Base-by-base conservation (phyloP, 64 coral and sea anemone species). In the Orbicella faveolata region DNA sequence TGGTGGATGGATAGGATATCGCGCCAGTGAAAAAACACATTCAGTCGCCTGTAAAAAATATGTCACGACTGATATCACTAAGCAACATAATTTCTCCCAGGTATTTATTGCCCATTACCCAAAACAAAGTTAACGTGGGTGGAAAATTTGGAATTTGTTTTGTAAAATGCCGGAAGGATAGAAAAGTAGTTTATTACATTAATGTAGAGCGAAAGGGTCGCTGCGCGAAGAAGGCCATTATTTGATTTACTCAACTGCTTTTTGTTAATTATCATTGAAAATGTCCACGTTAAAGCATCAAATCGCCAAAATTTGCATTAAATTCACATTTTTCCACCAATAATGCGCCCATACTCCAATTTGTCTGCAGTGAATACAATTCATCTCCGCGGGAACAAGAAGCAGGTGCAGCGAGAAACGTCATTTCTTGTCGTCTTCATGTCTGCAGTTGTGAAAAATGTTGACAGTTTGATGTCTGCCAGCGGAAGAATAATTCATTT, bases 391-490 rank as follows among this genome's bases (percentile, higher is more conserved):
- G 41, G 37, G 65, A 72, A 69, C 21, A 48, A 10, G 2, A 19
- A 39, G 65, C 82, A 85, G 82, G 82, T 85, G 82, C 36, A 85
- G 3, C 34, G 20, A 23, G 63, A 67, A 83, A 83, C 63, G 80
- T 85, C 82, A 85, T 7, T 37, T 85, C 63, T 72, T 85, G 82
- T 72, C 82, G 82, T 85, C 82, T 85, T 16, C 14, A 6, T 73
- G 82, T 85, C 82, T 85, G 82, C 19, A 82, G 39, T 73, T 52
- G 11, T 73, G 63, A 85, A 72, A 70, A 52, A 85, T 72, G 82
- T 85, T 85, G 82, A 85, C 82, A 85, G 64, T 85, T 85, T 83
- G 34, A 84, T 44, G 37, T 67, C 34, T 23, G 53, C 82, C 82
- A 52, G 39, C 41, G 64, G 82, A 72, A 70, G 61, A 85, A 85